Evolutionary conservation across 2,888 invertebrate species (phyloP), one percentile per base, ranked within the genome.

Genomic region (Acronicta leporina): DNA sequence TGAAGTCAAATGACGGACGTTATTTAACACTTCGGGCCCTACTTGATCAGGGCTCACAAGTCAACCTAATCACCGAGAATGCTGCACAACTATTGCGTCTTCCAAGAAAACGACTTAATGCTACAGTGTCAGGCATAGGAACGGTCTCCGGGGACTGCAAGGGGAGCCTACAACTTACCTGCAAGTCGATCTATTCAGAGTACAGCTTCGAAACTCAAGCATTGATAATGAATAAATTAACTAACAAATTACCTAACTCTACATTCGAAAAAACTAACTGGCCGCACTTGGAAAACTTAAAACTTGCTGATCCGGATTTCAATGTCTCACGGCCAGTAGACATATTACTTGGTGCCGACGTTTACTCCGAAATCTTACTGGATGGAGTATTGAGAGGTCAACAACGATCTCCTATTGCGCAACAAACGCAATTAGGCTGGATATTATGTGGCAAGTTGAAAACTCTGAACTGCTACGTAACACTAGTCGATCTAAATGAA

Each of bases 151-250:
- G 47, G 3, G 43, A 30, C 20, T 42, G 47, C 42, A 45, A 30
- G n/a, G 55, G 55, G 11, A 27, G 7, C 1, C 20, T 48, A 13
- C 13, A 55, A 3, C 27, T 55, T 5, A 33, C 25, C n/a, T 55
- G 48, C 11, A 10, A 47, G 20, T 55, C 48, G 0, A 55, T 55
- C 5, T 42, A 48, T 15, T 48, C 55, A 2, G 8, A 47, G 11
- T 55, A 48, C 9, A 33, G n/a, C 14, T 55, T 55, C 33, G 14
- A 30, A 13, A 47, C 42, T n/a, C 30, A 48, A 7, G 55, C 48
- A 4, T 14, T 55, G 2, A 42, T 55, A 7, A 33, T 41, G 30
- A 42, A 30, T 11, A 55, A 43, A 20, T 20, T 55, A 8, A 55
- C 42, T 6, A 55, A 48, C 33, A 55, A 55, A 7, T 43, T 55